Evolutionary conservation across 2,888 invertebrate genomes (phyloP).

Genomic region (Brachyptera risi): DNA sequence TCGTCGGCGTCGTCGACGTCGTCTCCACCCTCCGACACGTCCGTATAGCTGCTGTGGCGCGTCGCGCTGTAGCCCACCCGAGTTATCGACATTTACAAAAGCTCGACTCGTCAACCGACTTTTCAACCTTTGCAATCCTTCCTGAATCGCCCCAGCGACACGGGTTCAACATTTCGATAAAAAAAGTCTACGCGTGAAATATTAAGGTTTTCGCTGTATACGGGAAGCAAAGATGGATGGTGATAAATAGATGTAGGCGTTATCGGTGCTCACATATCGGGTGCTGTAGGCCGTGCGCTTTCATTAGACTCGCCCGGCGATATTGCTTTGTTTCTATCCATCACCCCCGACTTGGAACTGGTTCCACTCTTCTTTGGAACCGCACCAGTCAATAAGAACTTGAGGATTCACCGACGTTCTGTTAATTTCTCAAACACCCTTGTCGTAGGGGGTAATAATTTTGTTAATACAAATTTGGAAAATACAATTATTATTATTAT

Average conservation of each 20-base stretch:
- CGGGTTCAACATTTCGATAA: conserved; percentile 20
- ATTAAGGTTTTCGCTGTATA: conserved; percentile 10
- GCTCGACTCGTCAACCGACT: conserved; percentile 16
- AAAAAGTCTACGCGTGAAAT: conserved; percentile 6
- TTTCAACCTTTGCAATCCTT: conserved; percentile 21
- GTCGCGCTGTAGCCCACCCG: neutral
- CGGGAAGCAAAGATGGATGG: conserved; percentile 12
- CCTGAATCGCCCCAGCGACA: conserved; percentile 7
- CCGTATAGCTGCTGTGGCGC: conserved; percentile 1
- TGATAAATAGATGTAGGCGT: conserved; percentile 19
- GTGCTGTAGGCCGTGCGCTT: conserved; percentile 8
- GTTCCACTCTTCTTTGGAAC: neutral
- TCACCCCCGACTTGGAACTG: conserved; percentile 10
- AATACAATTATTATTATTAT: too few species aligned
- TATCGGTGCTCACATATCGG: conserved; percentile 19
- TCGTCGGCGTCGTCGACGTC: neutral
- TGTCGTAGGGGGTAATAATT: too few species aligned
- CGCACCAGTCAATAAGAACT: too few species aligned
- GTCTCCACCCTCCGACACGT: neutral
- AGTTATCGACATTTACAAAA: conserved; percentile 20
- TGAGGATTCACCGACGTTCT: too few species aligned
- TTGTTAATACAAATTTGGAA: too few species aligned
- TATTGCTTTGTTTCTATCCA: conserved; percentile 20
- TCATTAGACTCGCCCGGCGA: conserved; percentile 16
- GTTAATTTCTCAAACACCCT: too few species aligned